Base-by-base conservation (phyloP, 2,797 vertebrate genomes). In the Orestias chungarensis region DNA sequence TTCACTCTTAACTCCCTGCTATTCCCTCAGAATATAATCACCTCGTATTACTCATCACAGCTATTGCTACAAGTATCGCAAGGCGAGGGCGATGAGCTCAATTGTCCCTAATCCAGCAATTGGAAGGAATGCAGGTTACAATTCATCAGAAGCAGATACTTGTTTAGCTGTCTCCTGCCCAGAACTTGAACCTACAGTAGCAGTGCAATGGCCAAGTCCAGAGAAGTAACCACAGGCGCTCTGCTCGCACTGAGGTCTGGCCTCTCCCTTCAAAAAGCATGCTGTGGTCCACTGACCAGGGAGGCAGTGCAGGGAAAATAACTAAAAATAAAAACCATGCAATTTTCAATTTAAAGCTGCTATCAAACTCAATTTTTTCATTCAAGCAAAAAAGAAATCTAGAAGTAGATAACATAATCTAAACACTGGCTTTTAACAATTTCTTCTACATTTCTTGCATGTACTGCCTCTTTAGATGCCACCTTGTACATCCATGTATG, bases 311-410 rank as follows among this genome's bases (percentile, higher is more conserved):
- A 88, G 72, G 85, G 82, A 80, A 85, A 83, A 70, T 65, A 65
- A 82, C 91, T 94, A 94, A 95, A 95, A 94, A 95, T 95, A 95
- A 93, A 93, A 81, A 91, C 75, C 68, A 86, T 88, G 85, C 88
- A 92, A 91, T 93, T 93, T 91, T 73, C 84, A 84, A 87, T 89
- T 89, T 81, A 77, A 90, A 88, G 79, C 83, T 83, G 79, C 85
- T 87, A 91, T 89, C 88, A 88, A 82, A 86, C 77, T 85, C 78
- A 83, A 89, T 76, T 74, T 78, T 4, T 82, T 79, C 83, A 71
- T 80, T 80, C 55, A 71, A 70, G 59, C 49, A 43, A 55, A 35
- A 71, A 66, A 73, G 61, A 66, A 74, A 73, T 75, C 43, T 78
- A 71, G 54, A 80, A 74, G 33, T 33, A 71, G 43, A 62, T 23